Conservation (phyloP, 1,140 invertebrate species). For the Steinernema khuongi region DNA sequence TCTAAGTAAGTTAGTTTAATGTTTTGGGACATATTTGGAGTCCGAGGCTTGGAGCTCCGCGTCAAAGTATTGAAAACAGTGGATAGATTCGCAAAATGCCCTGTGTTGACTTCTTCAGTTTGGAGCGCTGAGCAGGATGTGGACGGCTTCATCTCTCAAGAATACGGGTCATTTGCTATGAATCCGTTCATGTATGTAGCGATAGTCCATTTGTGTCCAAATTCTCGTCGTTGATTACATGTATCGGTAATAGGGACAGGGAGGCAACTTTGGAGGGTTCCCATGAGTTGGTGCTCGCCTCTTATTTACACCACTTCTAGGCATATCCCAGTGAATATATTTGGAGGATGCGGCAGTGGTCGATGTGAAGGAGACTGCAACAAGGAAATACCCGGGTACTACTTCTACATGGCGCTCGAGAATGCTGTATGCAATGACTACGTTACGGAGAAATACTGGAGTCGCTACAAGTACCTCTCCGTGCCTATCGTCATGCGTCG, state of each 20-base stretch:
- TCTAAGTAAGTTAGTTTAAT: conserved; percentile 33
- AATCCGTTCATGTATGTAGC: no score
- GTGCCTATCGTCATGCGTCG: conserved; percentile 5
- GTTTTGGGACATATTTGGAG: no score
- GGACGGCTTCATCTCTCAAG: no score
- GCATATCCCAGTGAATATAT: conserved; percentile 38
- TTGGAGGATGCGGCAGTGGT: conserved; percentile 35
- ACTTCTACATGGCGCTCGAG: conserved; percentile 62
- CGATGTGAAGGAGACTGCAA: not conserved
- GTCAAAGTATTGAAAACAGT: no score
- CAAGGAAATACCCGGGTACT: conserved; percentile 43
- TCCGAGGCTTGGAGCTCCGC: no score
- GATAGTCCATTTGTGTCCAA: no score
- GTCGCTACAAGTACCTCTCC: not conserved
- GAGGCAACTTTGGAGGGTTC: not conserved
- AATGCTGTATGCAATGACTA: conserved; percentile 62
- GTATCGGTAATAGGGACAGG: not conserved
- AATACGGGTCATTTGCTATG: no score
- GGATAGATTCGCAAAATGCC: no score
- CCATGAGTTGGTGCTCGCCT: not conserved
- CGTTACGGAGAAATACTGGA: conserved; percentile 61
- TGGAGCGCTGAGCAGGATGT: no score
- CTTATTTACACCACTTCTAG: conserved; percentile 31
- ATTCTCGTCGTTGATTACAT: not conserved
- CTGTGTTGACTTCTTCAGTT: no score